A percentile compares a stretch with the other conserved stretches of the same genome.
phyloP scores from a whole-genome alignment of 2,888 invertebrate species.

The Dicranocentrus wangi region DNA sequence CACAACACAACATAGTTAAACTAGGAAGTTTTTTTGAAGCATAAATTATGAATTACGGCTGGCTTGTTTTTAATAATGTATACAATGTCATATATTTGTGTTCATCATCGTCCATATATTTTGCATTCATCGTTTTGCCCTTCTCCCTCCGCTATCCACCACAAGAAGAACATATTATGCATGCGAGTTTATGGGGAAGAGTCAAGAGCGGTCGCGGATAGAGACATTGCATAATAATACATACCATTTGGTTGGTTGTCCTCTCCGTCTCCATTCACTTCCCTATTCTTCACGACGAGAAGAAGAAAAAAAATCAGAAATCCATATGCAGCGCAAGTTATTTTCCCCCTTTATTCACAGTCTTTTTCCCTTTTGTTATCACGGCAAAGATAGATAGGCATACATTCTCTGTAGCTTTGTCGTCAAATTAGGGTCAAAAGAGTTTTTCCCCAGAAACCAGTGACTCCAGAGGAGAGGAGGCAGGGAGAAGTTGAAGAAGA shows the following conservation, averaged over 20 bases:
- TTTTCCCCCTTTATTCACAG: not conserved
- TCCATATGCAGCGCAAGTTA: conserved; percentile 13
- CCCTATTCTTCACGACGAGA: not conserved
- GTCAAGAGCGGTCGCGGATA: no score
- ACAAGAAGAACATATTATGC: no score
- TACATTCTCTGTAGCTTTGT: not conserved
- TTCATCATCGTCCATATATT: not conserved
- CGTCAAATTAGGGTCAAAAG: conserved; percentile 38
- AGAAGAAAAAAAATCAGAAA: not conserved
- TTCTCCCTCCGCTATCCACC: not conserved
- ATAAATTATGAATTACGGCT: conserved; percentile 29
- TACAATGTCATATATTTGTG: not conserved
- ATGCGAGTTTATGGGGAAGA: no score
- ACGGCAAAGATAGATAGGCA: not conserved
- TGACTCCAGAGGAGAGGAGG: not conserved
- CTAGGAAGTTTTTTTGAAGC: conserved; percentile 1
- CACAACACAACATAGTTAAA: no score
- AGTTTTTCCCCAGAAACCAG: not conserved
- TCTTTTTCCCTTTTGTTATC: conserved; percentile 4
- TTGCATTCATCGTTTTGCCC: conserved; percentile 10
- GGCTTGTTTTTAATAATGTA: conserved; percentile 2
- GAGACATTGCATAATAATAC: no score
- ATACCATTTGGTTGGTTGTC: not conserved
- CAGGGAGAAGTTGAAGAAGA: not conserved
- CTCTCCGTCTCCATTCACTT: not conserved